Conservation (phyloP, 2,888 invertebrate genomes). For the Polydrusus cervinus region DNA sequence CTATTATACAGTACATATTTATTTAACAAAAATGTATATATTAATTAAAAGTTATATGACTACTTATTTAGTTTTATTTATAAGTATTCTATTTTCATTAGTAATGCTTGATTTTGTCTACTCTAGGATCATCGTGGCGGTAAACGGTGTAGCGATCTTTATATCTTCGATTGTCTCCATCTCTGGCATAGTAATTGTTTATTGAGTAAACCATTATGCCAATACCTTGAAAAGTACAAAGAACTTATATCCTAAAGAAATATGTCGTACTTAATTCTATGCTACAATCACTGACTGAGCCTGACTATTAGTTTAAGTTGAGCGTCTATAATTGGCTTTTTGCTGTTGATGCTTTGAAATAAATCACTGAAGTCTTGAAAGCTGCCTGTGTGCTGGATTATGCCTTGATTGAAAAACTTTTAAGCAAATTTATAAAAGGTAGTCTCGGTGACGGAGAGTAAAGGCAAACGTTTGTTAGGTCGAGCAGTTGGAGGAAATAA, state of each 20-base stretch:
- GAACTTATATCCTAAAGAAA: slow-evolving; percentile 64
- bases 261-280: no score
- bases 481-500: no score
- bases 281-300: no score
- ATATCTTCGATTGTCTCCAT: slow-evolving; percentile 80
- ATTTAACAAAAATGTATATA: slow-evolving; percentile 55
- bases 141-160: slow-evolving; percentile 78
- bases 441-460: no score
- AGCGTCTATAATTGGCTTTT: no score
- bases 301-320: no score
- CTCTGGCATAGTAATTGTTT: slow-evolving; percentile 67
- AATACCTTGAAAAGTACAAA: slow-evolving; percentile 54
- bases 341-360: no score
- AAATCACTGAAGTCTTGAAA: no score
- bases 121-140: slow-evolving; percentile 80
- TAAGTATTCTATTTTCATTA: slow-evolving; percentile 48
- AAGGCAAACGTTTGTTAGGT: no score
- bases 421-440: no score
- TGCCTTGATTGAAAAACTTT: no score
- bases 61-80: slow-evolving; percentile 29
- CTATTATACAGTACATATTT: slow-evolving; percentile 29
- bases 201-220: slow-evolving; percentile 73
- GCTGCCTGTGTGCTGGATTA: no score
- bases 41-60: slow-evolving; percentile 56
- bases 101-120: slow-evolving; percentile 74